phyloP scores from a whole-genome alignment of 2,113 vertebrate species.

The Phalacrocorax brasilianus region DNA sequence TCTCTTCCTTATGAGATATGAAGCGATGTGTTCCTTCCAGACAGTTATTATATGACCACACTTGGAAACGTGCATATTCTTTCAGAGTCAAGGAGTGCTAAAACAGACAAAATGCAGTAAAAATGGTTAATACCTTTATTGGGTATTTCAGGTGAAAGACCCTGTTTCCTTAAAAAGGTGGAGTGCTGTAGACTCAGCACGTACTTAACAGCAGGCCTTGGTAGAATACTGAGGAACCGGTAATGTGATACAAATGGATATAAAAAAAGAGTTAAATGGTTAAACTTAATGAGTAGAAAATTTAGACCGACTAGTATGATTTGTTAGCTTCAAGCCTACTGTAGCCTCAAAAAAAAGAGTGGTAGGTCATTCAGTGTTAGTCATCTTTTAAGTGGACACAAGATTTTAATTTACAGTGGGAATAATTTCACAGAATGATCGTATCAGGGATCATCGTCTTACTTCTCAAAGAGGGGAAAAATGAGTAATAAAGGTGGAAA shows the following conservation, averaged over 20 bases:
- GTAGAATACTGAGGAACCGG: background rate
- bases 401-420: conserved; percentile 48
- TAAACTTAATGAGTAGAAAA: background rate
- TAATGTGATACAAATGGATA: background rate
- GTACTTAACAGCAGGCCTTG: background rate
- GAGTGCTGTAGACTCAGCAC: background rate
- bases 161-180: background rate
- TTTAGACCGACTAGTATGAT: conserved; percentile 35
- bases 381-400: conserved; percentile 33
- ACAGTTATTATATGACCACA: background rate
- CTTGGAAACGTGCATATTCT: background rate
- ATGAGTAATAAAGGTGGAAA: conserved; percentile 67
- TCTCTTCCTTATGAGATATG: background rate
- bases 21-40: background rate
- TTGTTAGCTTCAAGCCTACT: conserved; percentile 46
- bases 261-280: conserved; percentile 8
- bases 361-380: conserved; percentile 47
- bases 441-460: conserved; percentile 33
- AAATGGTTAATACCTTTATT: background rate
- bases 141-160: background rate
- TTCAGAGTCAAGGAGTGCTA: background rate
- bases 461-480: conserved; percentile 37
- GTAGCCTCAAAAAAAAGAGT: conserved; percentile 19
- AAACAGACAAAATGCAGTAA: background rate
- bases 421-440: conserved; percentile 46